A percentile compares a stretch with the other conserved stretches of the same genome.
Evolutionary conservation across 1,140 invertebrate genomes (phyloP).

Genomic region (Aphelenchoides avenae): DNA sequence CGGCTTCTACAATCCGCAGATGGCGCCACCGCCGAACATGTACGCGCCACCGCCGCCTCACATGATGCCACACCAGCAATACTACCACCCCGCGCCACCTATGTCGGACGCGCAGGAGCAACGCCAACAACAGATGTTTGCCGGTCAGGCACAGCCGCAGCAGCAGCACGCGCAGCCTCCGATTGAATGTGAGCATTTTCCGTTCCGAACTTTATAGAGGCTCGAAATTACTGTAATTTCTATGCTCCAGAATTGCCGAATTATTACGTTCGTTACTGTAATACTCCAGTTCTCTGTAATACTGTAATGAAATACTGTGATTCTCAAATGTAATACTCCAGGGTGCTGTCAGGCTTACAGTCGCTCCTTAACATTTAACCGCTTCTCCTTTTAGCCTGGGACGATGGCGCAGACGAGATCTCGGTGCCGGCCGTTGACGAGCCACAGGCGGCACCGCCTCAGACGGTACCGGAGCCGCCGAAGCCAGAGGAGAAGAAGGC

Average conservation of each 20-base stretch:
- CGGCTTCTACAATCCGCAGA: conserved; percentile 11
- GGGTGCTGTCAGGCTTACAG: no score
- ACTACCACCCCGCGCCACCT: conserved; percentile 8
- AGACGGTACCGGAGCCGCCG: conserved; percentile 2
- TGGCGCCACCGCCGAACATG: conserved; percentile 4
- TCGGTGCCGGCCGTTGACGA: no score
- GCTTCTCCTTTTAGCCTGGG: conserved; percentile 27
- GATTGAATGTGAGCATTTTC: conserved; percentile 4
- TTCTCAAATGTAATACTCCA: conserved; percentile 9
- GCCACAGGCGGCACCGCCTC: neutral
- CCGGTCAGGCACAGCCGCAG: conserved; percentile 1
- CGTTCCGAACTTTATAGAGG: no score
- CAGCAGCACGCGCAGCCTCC: neutral
- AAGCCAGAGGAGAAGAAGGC: conserved; percentile 6
- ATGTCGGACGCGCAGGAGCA: conserved; percentile 8
- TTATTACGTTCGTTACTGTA: no score
- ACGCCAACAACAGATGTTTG: neutral
- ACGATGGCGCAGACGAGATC: conserved; percentile 16
- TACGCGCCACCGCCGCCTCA: conserved; percentile 1
- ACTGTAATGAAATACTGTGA: no score
- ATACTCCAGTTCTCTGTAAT: no score
- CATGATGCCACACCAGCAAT: neutral
- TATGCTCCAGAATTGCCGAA: no score
- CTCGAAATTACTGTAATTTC: no score
- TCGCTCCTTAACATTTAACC: neutral